Evolutionary conservation across 2,888 invertebrate species (phyloP).

Genomic region (Heliconius cydno): DNA sequence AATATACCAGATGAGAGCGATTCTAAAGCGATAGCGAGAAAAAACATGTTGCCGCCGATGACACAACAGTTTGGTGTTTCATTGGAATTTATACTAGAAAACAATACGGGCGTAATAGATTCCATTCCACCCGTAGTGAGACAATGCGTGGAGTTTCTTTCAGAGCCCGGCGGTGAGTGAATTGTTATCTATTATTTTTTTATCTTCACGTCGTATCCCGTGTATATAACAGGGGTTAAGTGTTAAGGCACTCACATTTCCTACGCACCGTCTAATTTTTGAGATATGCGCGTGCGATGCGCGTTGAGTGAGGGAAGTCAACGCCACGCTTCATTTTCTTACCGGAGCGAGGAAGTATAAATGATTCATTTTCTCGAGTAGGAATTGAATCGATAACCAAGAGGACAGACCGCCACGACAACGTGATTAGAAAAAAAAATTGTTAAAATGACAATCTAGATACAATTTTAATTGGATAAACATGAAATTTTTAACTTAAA

Average conservation of each 20-base stretch:
- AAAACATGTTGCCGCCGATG: constrained; percentile 68
- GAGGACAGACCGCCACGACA: no score
- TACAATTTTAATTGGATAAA: not conserved
- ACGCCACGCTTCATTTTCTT: no score
- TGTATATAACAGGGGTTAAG: not conserved
- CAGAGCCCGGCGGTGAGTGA: constrained; percentile 91
- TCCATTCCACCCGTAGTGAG: constrained; percentile 96
- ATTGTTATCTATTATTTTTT: not conserved
- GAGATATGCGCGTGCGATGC: no score
- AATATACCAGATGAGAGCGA: constrained; percentile 46
- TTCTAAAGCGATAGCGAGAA: constrained; percentile 46
- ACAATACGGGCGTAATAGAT: constrained; percentile 88
- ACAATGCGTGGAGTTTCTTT: constrained; percentile 95
- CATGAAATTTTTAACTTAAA: not conserved
- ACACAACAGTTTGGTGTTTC: constrained; percentile 98
- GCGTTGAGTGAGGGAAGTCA: no score
- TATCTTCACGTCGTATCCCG: not conserved
- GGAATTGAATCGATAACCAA: no score
- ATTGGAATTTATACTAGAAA: constrained; percentile 94
- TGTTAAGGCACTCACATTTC: no score
- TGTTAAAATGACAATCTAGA: no score
- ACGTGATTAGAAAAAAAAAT: no score
- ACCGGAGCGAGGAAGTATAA: no score
- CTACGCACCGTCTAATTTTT: not conserved
- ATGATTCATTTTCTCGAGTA: no score